Base-by-base conservation (phyloP, 2,113 vertebrate species). In the Cyprinodon tularosa region DNA sequence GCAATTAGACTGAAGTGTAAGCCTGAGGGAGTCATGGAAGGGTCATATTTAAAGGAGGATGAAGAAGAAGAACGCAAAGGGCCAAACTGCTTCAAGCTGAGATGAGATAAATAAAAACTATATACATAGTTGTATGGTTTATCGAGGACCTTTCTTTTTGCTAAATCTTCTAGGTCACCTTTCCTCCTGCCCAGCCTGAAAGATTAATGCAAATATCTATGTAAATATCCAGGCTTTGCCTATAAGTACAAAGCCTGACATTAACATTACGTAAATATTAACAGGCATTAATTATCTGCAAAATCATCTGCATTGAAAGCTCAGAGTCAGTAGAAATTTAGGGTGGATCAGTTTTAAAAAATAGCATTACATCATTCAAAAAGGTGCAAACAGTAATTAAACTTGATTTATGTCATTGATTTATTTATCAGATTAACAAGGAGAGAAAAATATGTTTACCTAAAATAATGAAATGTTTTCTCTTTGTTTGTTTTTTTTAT, bases 1-100 rank as follows among this genome's bases (percentile, higher is more conserved):
- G 93, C 90, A 93, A 95, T 96, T 94, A 91, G 91, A 83, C 93
- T 89, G 88, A 93, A 93, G 93, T 93, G 90, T 90, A 91, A 90
- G 90, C 90, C 86, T 82, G 91, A 78, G 82, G 92, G 93, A 96
- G 96, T 96, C 96, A 95, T 88, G 85, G 93, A 92, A 88, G 94
- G 96, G 96, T 96, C 94, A 95, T 90, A 91, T 94, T 96, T 74
- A 72, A 82, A 83, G 20, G 60, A 71, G 29, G 60, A 78, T 65
- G 71, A 69, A 76, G 76, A 48, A 38, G 69, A 65, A 68, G 61
- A 71, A 38, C 3, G 38, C 48, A 66, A 67, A 76, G 40, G 40
- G 68, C 71, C 60, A 17, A 71, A 61, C 67, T 37, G 45, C 66
- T 45, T 60, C 69, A 76, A 79, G 68, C 74, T 67, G 36, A 80